These are phyloP conservation scores for Gobiocypris rarus DNA, from an alignment of 2,113 vertebrate species.

Conservation along the genomic window DNA sequence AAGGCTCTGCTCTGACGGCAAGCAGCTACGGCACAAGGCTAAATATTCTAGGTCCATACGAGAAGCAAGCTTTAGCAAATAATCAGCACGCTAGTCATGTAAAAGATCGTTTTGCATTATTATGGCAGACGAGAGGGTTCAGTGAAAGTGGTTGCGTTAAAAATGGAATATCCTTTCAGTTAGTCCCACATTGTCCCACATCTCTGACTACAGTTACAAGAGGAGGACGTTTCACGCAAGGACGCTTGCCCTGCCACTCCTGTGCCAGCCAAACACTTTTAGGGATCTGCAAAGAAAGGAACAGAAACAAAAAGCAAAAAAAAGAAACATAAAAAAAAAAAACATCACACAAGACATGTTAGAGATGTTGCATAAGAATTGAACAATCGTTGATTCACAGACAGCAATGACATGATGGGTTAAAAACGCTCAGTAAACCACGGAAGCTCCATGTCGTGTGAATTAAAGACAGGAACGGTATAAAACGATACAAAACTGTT, in stretches of 20 bases:
- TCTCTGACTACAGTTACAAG: conserved; percentile 61
- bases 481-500: conserved; percentile 13
- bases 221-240: conserved; percentile 70
- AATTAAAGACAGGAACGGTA: conserved; percentile 11
- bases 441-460: not conserved
- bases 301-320: conserved; percentile 68
- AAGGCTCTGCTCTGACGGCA: conserved; percentile 46
- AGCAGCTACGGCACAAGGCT: conserved; percentile 50
- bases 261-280: conserved; percentile 78
- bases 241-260: conserved; percentile 79
- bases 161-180: conserved; percentile 52
- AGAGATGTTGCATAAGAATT: conserved; percentile 67
- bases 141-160: conserved; percentile 44
- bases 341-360: conserved; percentile 62
- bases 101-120: conserved; percentile 36
- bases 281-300: conserved; percentile 86
- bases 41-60: conserved; percentile 50
- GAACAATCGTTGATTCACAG: conserved; percentile 19
- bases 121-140: conserved; percentile 50
- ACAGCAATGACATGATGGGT: conserved; percentile 26
- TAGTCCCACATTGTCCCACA: conserved; percentile 47
- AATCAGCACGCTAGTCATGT: conserved; percentile 47
- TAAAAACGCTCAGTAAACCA: not conserved
- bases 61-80: conserved; percentile 57
- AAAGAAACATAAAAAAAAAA: conserved; percentile 62